These are phyloP conservation scores for Pachliopta kotzebuea DNA, from an alignment of 2,888 invertebrate species.

Conservation along the genomic window DNA sequence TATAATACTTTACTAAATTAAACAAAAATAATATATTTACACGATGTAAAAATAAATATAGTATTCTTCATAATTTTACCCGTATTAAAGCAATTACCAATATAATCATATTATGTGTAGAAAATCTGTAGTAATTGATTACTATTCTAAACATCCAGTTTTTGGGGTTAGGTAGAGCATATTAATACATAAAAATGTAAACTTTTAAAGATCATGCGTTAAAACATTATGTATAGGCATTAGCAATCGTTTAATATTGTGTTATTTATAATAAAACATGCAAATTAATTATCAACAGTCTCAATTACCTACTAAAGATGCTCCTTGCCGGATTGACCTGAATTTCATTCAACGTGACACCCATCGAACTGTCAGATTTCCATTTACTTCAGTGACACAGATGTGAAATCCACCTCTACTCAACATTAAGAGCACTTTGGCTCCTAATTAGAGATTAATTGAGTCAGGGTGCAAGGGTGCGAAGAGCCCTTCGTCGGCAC, in stretches of 20 bases:
- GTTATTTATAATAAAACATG: background rate
- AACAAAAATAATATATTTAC: background rate
- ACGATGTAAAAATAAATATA: background rate
- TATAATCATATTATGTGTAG: too few species aligned
- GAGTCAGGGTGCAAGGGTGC: slow-evolving; percentile 57
- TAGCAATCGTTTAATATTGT: background rate
- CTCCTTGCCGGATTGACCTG: slow-evolving; percentile 49
- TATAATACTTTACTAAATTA: background rate
- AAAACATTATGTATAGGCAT: background rate
- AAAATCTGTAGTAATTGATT: too few species aligned
- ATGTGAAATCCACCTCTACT: slow-evolving; percentile 68
- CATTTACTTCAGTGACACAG: slow-evolving; percentile 69
- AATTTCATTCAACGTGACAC: slow-evolving; percentile 50
- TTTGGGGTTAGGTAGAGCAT: too few species aligned
- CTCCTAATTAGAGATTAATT: slow-evolving; percentile 77
- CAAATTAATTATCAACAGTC: slow-evolving; percentile 12
- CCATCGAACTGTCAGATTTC: slow-evolving; percentile 65
- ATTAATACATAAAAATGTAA: background rate
- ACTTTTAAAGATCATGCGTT: background rate
- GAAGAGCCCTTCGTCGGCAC: slow-evolving; percentile 56
- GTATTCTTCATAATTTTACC: background rate
- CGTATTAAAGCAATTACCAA: background rate
- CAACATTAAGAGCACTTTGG: slow-evolving; percentile 76
- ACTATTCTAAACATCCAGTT: too few species aligned
- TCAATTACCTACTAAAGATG: slow-evolving; percentile 22